Evolutionary conservation across 2,113 vertebrate species (phyloP).

Genomic region (Osmerus eperlanus): DNA sequence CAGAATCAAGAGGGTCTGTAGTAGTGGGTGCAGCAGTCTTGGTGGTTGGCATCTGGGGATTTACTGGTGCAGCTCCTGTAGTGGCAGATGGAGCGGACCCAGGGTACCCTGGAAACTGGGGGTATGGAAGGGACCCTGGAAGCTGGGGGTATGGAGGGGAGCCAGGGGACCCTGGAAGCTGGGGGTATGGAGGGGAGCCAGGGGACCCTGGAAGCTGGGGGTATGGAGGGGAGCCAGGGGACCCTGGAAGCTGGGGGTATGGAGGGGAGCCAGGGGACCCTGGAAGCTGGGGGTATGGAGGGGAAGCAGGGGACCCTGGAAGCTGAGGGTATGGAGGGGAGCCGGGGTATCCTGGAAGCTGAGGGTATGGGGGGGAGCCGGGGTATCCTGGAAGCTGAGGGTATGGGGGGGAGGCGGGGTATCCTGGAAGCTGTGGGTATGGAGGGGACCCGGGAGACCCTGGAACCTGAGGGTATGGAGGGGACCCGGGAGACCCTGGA

Average conservation of each 20-base stretch:
- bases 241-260: slow-evolving; percentile 1
- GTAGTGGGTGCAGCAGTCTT: not conserved
- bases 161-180: not conserved
- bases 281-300: no score
- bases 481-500: not conserved
- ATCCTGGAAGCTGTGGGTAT: slow-evolving; percentile 28
- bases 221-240: not conserved
- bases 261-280: slow-evolving; percentile 9
- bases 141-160: no score
- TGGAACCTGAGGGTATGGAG: slow-evolving; percentile 4
- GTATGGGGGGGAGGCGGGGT: no score
- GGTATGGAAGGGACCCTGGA: slow-evolving; percentile 9
- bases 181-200: not conserved
- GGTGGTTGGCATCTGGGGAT: not conserved
- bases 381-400: not conserved
- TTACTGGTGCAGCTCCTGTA: not conserved
- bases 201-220: slow-evolving; percentile 21
- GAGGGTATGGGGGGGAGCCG: no score
- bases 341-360: no score
- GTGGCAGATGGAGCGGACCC: not conserved
- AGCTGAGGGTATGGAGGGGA: no score
- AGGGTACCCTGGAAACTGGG: slow-evolving; percentile 12
- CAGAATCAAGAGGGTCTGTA: not conserved
- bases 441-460: not conserved
- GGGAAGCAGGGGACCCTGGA: not conserved